Evolutionary conservation across 2,797 vertebrate species (phyloP), one percentile per base, ranked within the genome.

Genomic region (Paguma larvata): DNA sequence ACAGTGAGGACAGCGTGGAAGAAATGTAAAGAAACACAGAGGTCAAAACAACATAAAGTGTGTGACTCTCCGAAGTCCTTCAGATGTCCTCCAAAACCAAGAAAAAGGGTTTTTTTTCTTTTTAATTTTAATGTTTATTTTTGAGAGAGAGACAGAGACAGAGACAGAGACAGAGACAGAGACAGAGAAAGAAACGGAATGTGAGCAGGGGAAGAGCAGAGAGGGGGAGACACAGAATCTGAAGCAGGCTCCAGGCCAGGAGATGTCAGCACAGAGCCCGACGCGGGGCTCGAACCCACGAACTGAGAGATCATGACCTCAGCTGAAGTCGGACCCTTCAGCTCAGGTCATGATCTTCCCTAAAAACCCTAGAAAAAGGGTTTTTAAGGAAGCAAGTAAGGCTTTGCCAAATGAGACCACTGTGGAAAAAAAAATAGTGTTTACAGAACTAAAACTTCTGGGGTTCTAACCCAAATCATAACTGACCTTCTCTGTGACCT

Each of bases 381-480:
- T 75, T 86, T 67, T 59, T 73, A 46, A 44, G 13, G n/a, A 65
- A 5, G 21, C 51, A 75, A 14, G 63, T 38, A 44, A 92, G 27
- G 75, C 10, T 72, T n/a, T 82, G 11, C 38, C 87, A 70, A 44
- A 65, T 2, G 10, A 23, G 59, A 62, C 48, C 32, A n/a, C 11
- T 16, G 38, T 83, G 34, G 11, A 12, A n/a, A 13, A 19, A n/a
- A 30, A 18, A 63, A 27, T 10, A 53, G 15, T 41, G 63, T 84
- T 59, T 38, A 65, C 93, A 86, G 25, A 84, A 87, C 34, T 63
- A 48, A 30, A 93, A 62, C 51, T 88, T 70, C 48, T 65, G 7
- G 5, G 14, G 72, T 97, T 93, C 85, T 13, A 88, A 88, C 67
- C 51, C 48, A 85, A 85, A 51, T 84, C 70, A 84, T 53, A 68